Percentiles rank a stretch among this genome's conserved stretches.
Evolutionary conservation across 2,113 vertebrate species (phyloP).

Genomic region (human (Homo sapiens)): DNA sequence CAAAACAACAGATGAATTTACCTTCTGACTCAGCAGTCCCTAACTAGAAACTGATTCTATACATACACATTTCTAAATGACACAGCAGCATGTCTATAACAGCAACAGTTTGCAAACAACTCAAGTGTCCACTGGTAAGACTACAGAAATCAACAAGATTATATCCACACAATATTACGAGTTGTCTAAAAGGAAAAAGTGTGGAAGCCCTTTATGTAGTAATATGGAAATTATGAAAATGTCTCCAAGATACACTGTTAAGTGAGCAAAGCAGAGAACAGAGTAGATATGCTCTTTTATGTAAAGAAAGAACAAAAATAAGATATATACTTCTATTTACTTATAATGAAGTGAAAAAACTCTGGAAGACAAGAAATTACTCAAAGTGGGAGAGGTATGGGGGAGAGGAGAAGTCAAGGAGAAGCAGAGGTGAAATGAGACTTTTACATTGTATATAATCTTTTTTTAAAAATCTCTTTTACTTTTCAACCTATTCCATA

Average conservation of each 20-base stretch:
- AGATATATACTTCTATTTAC: neutral
- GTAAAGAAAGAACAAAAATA: neutral
- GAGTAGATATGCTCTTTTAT: neutral
- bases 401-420: neutral
- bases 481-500: neutral
- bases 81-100: neutral
- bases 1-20: neutral
- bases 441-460: neutral
- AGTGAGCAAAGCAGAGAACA: neutral
- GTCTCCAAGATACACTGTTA: neutral
- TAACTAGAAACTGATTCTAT: neutral
- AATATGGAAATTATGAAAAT: neutral
- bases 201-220: neutral
- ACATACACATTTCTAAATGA: neutral
- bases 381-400: neutral
- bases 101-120: neutral
- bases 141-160: neutral
- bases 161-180: neutral
- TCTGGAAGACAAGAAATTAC: neutral
- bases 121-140: neutral
- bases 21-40: neutral
- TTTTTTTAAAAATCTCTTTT: neutral
- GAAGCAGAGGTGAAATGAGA: neutral
- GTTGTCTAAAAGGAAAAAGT: neutral
- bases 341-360: neutral